Evolutionary conservation across 2,888 invertebrate species (phyloP).

Genomic region (Mythimna pallens): DNA sequence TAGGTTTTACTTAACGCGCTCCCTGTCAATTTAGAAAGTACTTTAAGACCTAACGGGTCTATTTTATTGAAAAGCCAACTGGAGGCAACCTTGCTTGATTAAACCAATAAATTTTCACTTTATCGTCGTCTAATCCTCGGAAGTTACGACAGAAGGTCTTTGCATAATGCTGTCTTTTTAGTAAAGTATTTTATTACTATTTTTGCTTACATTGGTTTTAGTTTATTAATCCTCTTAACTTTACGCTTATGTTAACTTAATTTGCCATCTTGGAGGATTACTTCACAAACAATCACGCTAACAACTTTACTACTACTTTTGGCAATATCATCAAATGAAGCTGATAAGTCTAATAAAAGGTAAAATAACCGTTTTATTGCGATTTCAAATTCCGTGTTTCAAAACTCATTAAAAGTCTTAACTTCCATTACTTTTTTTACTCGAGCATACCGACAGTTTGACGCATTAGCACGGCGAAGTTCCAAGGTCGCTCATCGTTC

Average conservation of each 20-base stretch:
- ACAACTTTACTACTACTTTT: background rate
- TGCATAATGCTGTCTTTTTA: constrained; percentile 18
- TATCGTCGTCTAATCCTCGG: constrained; percentile 23
- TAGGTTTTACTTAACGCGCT: constrained; percentile 22
- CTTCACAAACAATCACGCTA: background rate
- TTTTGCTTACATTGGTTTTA: constrained; percentile 2
- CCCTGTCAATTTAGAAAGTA: constrained; percentile 31
- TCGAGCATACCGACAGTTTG: constrained; percentile 37
- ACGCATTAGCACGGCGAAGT: constrained; percentile 50
- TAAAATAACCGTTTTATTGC: constrained; percentile 9
- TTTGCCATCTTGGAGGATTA: background rate
- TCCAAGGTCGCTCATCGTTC: constrained; percentile 58
- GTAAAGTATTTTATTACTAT: background rate
- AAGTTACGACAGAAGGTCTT: constrained; percentile 3
- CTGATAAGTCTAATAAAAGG: constrained; percentile 16
- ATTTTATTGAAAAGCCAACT: constrained; percentile 31
- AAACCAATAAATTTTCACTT: constrained; percentile 52
- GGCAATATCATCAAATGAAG: background rate
- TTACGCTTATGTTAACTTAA: background rate
- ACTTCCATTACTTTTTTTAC: constrained; percentile 51
- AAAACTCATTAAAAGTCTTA: constrained; percentile 54
- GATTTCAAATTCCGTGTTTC: constrained; percentile 28
- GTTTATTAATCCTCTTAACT: constrained; percentile 11
- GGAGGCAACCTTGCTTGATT: constrained; percentile 50
- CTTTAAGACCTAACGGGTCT: constrained; percentile 20